A percentile compares a stretch with the other conserved stretches of the same genome.
Conservation (phyloP, 2,797 vertebrate species). For the Heteromormyrus szaboi region DNA sequence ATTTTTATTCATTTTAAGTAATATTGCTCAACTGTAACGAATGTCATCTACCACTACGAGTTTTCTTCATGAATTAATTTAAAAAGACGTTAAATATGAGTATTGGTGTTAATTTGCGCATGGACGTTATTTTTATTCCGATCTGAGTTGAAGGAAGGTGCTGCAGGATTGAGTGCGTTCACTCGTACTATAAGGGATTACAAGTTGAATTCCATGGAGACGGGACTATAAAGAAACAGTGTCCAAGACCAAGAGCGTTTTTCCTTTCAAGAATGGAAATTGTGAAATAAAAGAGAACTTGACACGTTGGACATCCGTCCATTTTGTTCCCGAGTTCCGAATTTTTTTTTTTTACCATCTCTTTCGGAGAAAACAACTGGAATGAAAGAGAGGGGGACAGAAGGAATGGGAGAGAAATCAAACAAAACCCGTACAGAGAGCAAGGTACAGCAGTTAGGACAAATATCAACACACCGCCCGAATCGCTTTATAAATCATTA, state of each 20-base stretch:
- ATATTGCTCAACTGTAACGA: neutral
- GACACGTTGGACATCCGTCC: slow-evolving; percentile 36
- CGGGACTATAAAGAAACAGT: slow-evolving; percentile 36
- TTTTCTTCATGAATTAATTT: slow-evolving; percentile 7
- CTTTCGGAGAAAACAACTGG: slow-evolving; percentile 34
- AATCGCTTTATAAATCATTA: slow-evolving; percentile 39
- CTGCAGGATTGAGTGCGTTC: neutral
- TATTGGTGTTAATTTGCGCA: neutral
- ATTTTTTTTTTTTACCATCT: slow-evolving; percentile 15
- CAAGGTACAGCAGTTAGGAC: slow-evolving; percentile 54
- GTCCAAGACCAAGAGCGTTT: slow-evolving; percentile 31
- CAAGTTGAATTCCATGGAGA: slow-evolving; percentile 25
- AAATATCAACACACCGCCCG: slow-evolving; percentile 43
- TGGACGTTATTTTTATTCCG: slow-evolving; percentile 19
- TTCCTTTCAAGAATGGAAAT: slow-evolving; percentile 55
- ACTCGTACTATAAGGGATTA: slow-evolving; percentile 29
- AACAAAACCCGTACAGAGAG: slow-evolving; percentile 43
- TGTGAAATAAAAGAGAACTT: slow-evolving; percentile 43
- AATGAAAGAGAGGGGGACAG: slow-evolving; percentile 17
- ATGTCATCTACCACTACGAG: neutral
- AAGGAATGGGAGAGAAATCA: slow-evolving; percentile 57
- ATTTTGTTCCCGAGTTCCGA: slow-evolving; percentile 24
- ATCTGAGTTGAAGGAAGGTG: slow-evolving; percentile 3
- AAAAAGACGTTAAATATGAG: neutral
- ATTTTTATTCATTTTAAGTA: neutral